Evolutionary conservation across 2,888 invertebrate species (phyloP), one percentile per base, ranked within the genome.

Genomic region (Hyles lineata): DNA sequence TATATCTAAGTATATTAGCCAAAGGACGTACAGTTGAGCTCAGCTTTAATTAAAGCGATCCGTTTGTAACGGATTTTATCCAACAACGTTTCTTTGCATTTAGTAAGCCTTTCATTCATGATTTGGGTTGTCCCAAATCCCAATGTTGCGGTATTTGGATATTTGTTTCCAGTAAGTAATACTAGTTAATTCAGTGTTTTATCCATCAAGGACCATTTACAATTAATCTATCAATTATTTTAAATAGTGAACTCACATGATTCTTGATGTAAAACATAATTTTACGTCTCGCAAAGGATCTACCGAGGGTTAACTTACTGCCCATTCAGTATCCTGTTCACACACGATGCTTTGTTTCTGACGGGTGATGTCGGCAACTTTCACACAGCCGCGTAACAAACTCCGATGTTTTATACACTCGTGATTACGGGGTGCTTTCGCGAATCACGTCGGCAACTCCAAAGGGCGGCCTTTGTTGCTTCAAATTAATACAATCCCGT

Each of bases 341-440:
- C 67, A 72, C 70, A 58, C 61, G 77, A 76, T 76, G 85, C 84
- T 86, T 86, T 86, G 85, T 89, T 86, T 85, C 80, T 84, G 82
- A 83, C 77, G 80, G 80, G 72, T 75, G 79, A 80, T 79, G 82
- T 81, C 79, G 80, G 78, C 80, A 78, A 79, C 82, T 77, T 80
- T 84, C 79, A 83, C 71, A 71, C 60, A 52, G 74, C 15, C 50
- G 60, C 69, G 67, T 74, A 71, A 69, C 74, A 52, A 70, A 55
- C 61, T 73, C 70, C 60, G 29, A 67, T 72, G 70, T 32, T 32
- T 70, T 61, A 67, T 60, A 70, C 32, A 71, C 67, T 32, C 70
- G 21, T 55, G 73, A 73, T 73, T 17, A 71, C 67, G 50, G 35
- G 1, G n/a, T 67, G 43, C 50, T 67, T 23, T 67, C 23, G 67